Evolutionary conservation across 2,888 invertebrate species (phyloP), one percentile per base, ranked within the genome.

Genomic region (Tinea semifulvella): DNA sequence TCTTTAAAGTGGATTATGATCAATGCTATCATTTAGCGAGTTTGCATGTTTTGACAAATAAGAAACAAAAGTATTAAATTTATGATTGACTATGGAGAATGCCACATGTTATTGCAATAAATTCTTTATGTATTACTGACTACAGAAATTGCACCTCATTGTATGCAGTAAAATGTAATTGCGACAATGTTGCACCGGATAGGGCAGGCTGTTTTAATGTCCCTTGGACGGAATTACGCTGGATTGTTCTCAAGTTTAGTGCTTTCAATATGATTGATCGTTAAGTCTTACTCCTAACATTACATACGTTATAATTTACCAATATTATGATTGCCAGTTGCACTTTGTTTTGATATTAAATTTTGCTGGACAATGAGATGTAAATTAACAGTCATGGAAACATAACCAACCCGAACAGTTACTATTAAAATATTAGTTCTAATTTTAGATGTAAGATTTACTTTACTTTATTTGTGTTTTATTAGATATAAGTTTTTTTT

Each of bases 131-230:
- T 40, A 17, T 40, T 40, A 22, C 40, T n/a, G 18, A 40, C 22
- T 40, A 40, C 40, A 40, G 20, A 22, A 40, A 40, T 40, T 20
- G 22, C 40, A 40, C 22, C 22, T 40, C 40, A 40, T 40, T 40
- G 40, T 40, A 22, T 40, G 40, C 22, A 40, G 40, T 22, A 40
- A 22, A 22, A 52, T 53, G 54, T 57, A 56, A 52, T 51, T 49
- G 60, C 66, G 58, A 79, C 79, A 73, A 63, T 76, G 79, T 80
- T 77, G 76, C 76, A 69, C 79, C 79, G 79, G 79, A 80, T 79
- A 77, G 77, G 79, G 77, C 77, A 75, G 71, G 73, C 68, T 65
- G 69, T 77, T 76, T 80, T 80, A 80, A 80, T 79, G 79, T 80
- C 77, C 65, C 68, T 73, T 73, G 63, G 74, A 71, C 77, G 79